Evolutionary conservation across 2,797 vertebrate genomes (phyloP), one percentile per base, ranked within the genome.

Genomic region (Discoglossus pictus): DNA sequence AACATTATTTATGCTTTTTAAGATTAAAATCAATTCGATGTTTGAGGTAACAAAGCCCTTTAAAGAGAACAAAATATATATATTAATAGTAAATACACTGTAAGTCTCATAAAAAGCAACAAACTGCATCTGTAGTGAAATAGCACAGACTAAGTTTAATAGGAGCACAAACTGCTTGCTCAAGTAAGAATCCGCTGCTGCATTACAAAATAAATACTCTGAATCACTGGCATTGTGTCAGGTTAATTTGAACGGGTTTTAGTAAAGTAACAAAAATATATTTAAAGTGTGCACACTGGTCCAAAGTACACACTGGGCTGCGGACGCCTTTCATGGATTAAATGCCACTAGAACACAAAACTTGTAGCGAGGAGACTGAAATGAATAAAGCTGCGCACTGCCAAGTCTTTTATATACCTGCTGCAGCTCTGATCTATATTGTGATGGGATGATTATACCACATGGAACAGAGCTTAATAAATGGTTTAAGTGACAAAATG

Each of bases 181-280:
- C 17, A 27, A 12, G 38, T 47, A 6, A n/a, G 59, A 50, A 38
- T 61, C 44, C 6, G 59, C 59, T 36, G 20, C 12, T 36, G 7
- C 44, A 42, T 63, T 46, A 46, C 43, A 46, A 20, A 46, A 46
- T 46, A 46, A 46, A 46, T 23, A 46, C 17, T 20, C 47, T 52
- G 47, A 42, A 50, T 61, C 59, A 24, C 59, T 63, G 61, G 59
- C 59, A 36, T 13, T 63, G 61, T 52, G 47, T 63, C 47, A 62
- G 61, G 35, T 31, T 31, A 17, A 27, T 62, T 24, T 39, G 46
- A 62, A 62, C 13, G 60, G 44, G 48, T 46, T 62, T 35, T 62
- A 50, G 39, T 62, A 50, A 62, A 62, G 36, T 50, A 63, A 52
- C 51, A 15, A 63, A 63, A 63, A 63, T 52, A 63, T 63, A 52